phyloP scores from a whole-genome alignment of 2,888 invertebrate genomes.

The Calameuta filiformis region DNA sequence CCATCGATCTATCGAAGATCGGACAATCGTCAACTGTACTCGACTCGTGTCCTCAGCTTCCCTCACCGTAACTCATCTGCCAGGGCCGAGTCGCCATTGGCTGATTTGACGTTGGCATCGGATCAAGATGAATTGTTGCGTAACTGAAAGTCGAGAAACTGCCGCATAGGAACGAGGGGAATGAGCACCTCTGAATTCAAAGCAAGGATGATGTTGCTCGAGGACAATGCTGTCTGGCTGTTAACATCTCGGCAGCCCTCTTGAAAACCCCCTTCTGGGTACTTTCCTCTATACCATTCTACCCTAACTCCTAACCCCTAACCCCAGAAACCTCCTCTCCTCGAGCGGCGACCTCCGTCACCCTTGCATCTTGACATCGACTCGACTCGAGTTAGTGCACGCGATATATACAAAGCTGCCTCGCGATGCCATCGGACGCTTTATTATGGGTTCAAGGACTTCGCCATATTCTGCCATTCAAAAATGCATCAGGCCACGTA shows the following conservation, averaged over 20 bases:
- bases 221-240: constrained; percentile 49
- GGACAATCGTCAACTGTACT: not conserved
- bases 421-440: constrained; percentile 21
- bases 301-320: not conserved
- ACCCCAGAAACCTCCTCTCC: constrained; percentile 16
- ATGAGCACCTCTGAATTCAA: constrained; percentile 41
- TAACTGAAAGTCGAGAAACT: too few species aligned
- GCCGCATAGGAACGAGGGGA: constrained; percentile 6
- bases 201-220: constrained; percentile 37
- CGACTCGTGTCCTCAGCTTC: too few species aligned
- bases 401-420: not conserved
- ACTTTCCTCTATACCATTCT: constrained; percentile 41
- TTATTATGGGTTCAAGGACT: constrained; percentile 36
- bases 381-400: constrained; percentile 10
- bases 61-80: too few species aligned
- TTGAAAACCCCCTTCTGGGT: constrained; percentile 40
- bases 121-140: not conserved
- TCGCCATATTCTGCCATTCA: constrained; percentile 44
- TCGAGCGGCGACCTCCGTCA: not conserved
- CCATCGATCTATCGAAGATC: not conserved
- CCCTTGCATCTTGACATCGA: not conserved
- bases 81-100: too few species aligned
- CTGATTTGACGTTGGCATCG: too few species aligned
- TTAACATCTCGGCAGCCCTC: constrained; percentile 45
- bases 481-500: constrained; percentile 41